Conservation (phyloP, 2,113 vertebrate genomes). For the Xiphophorus maculatus region DNA sequence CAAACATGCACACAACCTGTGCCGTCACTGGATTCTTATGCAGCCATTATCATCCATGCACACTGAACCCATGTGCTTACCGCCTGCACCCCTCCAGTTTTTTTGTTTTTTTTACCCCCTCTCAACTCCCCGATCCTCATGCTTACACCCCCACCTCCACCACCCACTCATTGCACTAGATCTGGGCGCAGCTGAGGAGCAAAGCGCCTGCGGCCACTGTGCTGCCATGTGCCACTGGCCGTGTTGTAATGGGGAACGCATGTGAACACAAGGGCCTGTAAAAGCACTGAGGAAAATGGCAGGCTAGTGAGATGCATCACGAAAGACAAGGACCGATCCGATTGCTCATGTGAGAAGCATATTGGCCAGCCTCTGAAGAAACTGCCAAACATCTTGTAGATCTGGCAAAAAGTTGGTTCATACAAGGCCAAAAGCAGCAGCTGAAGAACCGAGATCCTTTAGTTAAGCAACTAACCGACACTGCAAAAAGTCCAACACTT, state of each 20-base stretch:
- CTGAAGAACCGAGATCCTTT: neutral
- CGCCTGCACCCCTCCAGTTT: slow-evolving; percentile 41
- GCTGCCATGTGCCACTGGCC: slow-evolving; percentile 74
- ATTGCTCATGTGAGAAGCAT: slow-evolving; percentile 32
- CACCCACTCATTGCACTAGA: slow-evolving; percentile 59
- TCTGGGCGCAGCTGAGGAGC: slow-evolving; percentile 74
- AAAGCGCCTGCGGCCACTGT: slow-evolving; percentile 69
- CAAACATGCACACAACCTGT: slow-evolving; percentile 46
- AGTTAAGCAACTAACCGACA: neutral
- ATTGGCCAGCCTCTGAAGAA: slow-evolving; percentile 12
- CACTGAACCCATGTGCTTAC: slow-evolving; percentile 41
- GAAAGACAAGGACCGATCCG: slow-evolving; percentile 13
- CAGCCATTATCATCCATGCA: slow-evolving; percentile 51
- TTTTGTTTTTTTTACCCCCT: slow-evolving; percentile 1
- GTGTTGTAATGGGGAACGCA: slow-evolving; percentile 69
- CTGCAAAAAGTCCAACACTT: neutral
- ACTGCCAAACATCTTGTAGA: neutral
- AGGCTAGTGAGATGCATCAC: slow-evolving; percentile 20
- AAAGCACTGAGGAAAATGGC: slow-evolving; percentile 31
- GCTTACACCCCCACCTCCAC: slow-evolving; percentile 35
- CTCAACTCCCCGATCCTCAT: slow-evolving; percentile 34
- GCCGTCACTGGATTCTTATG: slow-evolving; percentile 62
- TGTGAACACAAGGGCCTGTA: slow-evolving; percentile 63
- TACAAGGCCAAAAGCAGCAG: neutral
- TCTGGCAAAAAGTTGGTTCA: slow-evolving; percentile 9